Evolutionary conservation across 1,140 invertebrate species (phyloP).

Genomic region (Geopemphigus sp.): DNA sequence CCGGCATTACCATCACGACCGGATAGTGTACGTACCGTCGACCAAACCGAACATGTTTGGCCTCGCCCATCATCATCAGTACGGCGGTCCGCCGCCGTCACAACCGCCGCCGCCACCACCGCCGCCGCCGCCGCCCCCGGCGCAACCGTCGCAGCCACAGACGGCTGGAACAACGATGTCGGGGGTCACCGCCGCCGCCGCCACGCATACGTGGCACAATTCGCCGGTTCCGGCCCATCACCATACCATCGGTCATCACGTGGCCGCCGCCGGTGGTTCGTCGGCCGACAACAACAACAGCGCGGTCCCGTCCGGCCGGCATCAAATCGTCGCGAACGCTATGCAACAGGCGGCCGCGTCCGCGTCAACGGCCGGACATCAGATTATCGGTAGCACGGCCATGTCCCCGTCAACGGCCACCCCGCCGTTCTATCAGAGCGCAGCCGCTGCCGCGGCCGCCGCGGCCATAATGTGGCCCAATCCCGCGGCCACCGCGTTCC

Average conservation of each 20-base stretch:
- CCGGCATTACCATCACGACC: conserved; percentile 34
- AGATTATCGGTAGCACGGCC: background rate
- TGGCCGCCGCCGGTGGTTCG: background rate
- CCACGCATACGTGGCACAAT: conserved; percentile 16
- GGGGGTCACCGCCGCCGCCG: background rate
- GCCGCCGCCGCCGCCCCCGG: background rate
- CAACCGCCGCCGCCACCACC: background rate
- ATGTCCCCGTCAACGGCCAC: background rate
- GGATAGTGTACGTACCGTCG: conserved; percentile 33
- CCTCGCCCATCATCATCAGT: conserved; percentile 17
- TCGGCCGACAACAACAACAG: background rate
- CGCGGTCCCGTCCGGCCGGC: background rate
- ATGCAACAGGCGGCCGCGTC: too few species aligned
- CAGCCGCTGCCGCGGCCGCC: conserved; percentile 1
- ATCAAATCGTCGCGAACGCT: background rate
- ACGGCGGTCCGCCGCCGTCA: background rate
- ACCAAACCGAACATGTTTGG: conserved; percentile 42
- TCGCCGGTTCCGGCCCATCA: background rate
- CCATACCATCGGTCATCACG: conserved; percentile 6
- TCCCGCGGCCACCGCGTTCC: conserved; percentile 19
- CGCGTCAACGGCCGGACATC: background rate
- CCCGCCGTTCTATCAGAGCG: conserved; percentile 37
- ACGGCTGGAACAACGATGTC: too few species aligned
- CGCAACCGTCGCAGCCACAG: background rate
- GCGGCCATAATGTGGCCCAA: conserved; percentile 42